Evolutionary conservation across 2,888 invertebrate genomes (phyloP).

Genomic region (Acanthopleura granulata): DNA sequence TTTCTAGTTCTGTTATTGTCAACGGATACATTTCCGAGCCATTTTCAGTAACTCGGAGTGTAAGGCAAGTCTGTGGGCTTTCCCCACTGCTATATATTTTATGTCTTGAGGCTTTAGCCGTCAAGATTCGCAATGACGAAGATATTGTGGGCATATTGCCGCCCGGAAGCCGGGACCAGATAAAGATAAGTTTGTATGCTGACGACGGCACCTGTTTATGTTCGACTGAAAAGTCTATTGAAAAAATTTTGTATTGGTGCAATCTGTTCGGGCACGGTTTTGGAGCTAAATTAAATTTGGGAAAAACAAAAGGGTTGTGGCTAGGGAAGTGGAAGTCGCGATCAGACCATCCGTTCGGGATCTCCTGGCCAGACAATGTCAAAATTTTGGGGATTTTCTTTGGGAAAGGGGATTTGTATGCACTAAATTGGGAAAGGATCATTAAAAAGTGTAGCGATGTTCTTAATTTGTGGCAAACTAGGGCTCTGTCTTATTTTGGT

Average conservation of each 20-base stretch:
- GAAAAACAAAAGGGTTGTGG: constrained; percentile 32
- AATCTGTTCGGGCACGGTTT: not conserved
- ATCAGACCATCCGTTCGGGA: constrained; percentile 37
- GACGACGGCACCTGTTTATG: constrained; percentile 24
- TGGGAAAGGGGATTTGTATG: not conserved
- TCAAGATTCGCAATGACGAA: constrained; percentile 14
- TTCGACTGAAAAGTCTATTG: constrained; percentile 21
- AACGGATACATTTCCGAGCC: constrained; percentile 21
- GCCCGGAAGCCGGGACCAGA: constrained; percentile 15
- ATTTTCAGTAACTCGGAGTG: constrained; percentile 20
- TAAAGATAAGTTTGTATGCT: constrained; percentile 25
- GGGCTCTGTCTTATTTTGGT: constrained; percentile 15
- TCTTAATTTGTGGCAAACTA: constrained; percentile 19
- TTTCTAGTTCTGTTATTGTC: constrained; percentile 12
- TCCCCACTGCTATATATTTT: constrained; percentile 21
- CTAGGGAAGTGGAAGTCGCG: constrained; percentile 36
- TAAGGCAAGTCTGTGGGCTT: constrained; percentile 25
- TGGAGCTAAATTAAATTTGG: not conserved
- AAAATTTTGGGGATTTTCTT: constrained; percentile 18
- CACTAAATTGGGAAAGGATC: not conserved
- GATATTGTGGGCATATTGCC: constrained; percentile 27
- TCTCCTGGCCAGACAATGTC: constrained; percentile 17
- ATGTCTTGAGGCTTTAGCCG: constrained; percentile 22
- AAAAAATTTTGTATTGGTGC: not conserved
- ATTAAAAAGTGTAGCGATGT: not conserved